These are phyloP conservation scores for Buceros bicornis DNA, from an alignment of 2,797 vertebrate genomes.

Conservation along the genomic window DNA sequence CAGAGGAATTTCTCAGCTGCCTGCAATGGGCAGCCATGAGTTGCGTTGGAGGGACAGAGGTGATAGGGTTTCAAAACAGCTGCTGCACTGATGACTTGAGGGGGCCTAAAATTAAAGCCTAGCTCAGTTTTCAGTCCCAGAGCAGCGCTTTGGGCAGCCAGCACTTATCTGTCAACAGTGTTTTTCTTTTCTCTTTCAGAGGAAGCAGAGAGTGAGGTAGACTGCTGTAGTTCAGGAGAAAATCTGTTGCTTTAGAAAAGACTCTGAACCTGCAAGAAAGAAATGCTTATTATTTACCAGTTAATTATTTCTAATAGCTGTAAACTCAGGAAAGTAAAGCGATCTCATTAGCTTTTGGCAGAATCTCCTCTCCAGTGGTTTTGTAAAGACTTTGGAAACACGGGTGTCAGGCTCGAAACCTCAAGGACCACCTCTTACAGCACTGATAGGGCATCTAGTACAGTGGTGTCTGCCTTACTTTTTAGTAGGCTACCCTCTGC, in stretches of 20 bases:
- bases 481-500: background rate
- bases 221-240: background rate
- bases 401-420: background rate
- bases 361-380: background rate
- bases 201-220: background rate
- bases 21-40: background rate
- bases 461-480: background rate
- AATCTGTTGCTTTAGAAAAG: background rate
- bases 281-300: background rate
- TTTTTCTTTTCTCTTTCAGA: background rate
- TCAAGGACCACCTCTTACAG: background rate
- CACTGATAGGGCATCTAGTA: background rate
- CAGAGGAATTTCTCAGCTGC: constrained; percentile 29
- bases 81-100: background rate
- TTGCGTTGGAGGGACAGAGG: background rate
- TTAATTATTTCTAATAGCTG: background rate
- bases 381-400: background rate
- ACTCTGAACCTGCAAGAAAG: background rate
- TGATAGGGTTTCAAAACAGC: constrained; percentile 66
- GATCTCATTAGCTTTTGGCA: background rate
- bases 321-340: background rate
- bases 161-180: constrained; percentile 19
- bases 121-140: constrained; percentile 39
- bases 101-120: constrained; percentile 52
- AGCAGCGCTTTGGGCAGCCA: background rate